Evolutionary conservation across 2,113 vertebrate genomes (phyloP), one percentile per base, ranked within the genome.

Genomic region (Gymnocephalus cernua): DNA sequence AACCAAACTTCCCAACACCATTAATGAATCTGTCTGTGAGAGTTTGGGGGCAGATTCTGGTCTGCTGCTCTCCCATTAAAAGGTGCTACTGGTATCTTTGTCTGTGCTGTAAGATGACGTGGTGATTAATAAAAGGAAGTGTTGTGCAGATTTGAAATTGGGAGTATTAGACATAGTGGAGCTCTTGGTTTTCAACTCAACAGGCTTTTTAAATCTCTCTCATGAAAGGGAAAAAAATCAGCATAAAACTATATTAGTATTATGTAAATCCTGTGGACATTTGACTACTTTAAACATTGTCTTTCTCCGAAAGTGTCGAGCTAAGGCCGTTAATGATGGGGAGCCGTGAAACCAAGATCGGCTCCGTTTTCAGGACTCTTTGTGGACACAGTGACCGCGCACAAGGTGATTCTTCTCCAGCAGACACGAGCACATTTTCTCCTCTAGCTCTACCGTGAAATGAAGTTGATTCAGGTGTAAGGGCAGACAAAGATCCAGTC

Each of bases 21-120:
- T 75, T 68, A 80, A 90, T 89, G 38, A 72, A 79, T 81, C 29
- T 77, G 70, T 80, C 82, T n/a, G n/a, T n/a, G n/a, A n/a, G 45
- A 35, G 63, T 25, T 74, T 25, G 19, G 58, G 58, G 35, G 35
- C n/a, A 82, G 80, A 69, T 50, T 32, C 35, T 53, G 61, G 65
- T 57, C 9, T 56, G 59, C 53, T 29, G 59, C 59, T 68, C 48
- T 57, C 47, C 68, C 63, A 32, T 79, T 85, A 79, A 71, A 66
- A 82, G 68, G 62, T 64, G 61, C 45, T n/a, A 48, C 38, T 62
- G 53, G 32, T 68, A 47, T 78, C 73, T 65, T 76, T 82, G 65
- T 77, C 57, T 53, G 44, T 50, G 41, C 62, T 16, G 56, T 29
- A 7, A 18, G 58, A 71, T 82, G 76, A 51, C 44, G 65, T 9